Base-by-base conservation (phyloP, 2,797 vertebrate species). In the Enteromius unitaeniatus region DNA sequence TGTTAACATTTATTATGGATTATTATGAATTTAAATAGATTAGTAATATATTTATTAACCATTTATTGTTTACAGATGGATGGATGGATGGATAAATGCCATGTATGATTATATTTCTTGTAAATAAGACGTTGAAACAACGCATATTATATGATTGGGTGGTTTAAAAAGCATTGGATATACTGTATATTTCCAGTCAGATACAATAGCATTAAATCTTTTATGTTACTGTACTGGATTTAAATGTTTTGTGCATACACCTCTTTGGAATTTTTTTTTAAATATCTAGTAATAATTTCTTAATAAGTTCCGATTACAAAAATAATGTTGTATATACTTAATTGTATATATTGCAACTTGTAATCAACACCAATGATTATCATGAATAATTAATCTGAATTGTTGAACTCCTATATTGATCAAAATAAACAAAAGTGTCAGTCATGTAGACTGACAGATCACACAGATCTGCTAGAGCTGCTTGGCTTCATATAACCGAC, bases 391-490 rank as follows among this genome's bases (percentile, higher is more conserved):
- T 19, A 64, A 31, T 40, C 21, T 78, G 19, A 64, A 65, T 23
- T 4, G 13, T 21, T 78, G 42, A 70, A 78, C 47, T 78, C 31
- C 26, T 51, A 10, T 21, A 49, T 60, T 60, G 6, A 69, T 26
- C 15, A 47, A 47, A 45, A 26, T 19, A 42, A 49, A 45, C 45
- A 55, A 69, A 14, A 77, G 37, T 45, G 9, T 3, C 23, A 62
- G 31, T 77, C 7, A 13, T 45, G 55, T 28, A 10, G 26, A 64
- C 28, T 21, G 58, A 78, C 28, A 37, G 78, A 79, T 79, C 45
- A 67, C 45, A 67, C 1, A 1, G 62, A 11, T 62, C 26, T 28
- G 60, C 19, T 21, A 8, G 37, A 40, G 28, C 55, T 21, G 55
- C n/a, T 62, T 2, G 3, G 19, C 45, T 74, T 69, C n/a, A 58